These are phyloP conservation scores for Trichacis sp. DNA, from an alignment of 2,888 invertebrate species.

Conservation along the genomic window DNA sequence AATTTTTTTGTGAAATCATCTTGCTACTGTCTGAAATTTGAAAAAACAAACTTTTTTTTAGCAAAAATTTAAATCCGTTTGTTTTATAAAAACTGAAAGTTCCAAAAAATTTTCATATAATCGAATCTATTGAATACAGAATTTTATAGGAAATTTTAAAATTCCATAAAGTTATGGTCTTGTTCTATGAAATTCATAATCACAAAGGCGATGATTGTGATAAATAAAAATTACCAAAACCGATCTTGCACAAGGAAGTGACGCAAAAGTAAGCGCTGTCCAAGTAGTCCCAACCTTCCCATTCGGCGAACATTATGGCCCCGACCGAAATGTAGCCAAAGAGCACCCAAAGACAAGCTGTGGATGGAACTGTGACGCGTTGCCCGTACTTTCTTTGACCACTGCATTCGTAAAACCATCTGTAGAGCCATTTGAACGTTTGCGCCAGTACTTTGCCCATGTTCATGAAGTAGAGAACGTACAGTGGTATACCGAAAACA, in stretches of 20 bases:
- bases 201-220: no score
- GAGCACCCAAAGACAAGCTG: constrained; percentile 91
- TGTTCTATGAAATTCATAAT: no score
- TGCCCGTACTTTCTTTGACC: constrained; percentile 72
- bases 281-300: constrained; percentile 89
- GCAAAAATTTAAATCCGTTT: no score
- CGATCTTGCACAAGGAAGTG: constrained; percentile 90
- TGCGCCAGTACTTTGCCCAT: constrained; percentile 90
- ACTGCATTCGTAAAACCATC: constrained; percentile 62
- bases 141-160: no score
- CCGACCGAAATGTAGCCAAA: constrained; percentile 85
- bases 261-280: constrained; percentile 92
- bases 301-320: constrained; percentile 89
- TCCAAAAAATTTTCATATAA: no score
- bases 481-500: constrained; percentile 88
- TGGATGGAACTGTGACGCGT: constrained; percentile 87
- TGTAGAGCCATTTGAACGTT: constrained; percentile 74
- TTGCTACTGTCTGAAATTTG: no score
- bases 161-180: no score
- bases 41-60: no score
- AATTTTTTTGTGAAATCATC: no score
- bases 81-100: no score
- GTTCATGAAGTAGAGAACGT: constrained; percentile 88
- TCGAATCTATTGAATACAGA: no score
- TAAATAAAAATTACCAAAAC: no score